Evolutionary conservation across 2,797 vertebrate species (phyloP).

Genomic region (Parotocinclus haroldoi): DNA sequence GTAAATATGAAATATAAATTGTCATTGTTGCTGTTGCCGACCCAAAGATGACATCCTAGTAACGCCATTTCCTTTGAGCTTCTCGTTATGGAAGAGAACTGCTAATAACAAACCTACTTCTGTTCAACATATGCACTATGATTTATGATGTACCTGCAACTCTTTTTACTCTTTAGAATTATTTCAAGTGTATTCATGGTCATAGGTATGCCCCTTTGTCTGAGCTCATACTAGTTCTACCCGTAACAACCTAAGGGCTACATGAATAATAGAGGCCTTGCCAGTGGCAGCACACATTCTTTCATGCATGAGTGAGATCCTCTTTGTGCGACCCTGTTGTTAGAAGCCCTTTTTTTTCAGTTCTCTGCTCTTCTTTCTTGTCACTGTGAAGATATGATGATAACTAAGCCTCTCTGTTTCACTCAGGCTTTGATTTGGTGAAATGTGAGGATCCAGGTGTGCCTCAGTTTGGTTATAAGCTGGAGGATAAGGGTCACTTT

Average conservation of each 20-base stretch:
- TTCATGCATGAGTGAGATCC: constrained; percentile 1
- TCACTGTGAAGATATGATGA: neutral
- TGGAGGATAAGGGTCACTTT: constrained; percentile 91
- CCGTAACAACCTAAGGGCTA: neutral
- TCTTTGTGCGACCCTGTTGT: constrained; percentile 15
- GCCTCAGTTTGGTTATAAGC: constrained; percentile 92
- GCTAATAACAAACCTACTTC: no score
- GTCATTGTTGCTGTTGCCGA: no score
- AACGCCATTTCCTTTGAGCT: neutral
- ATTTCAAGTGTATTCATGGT: neutral
- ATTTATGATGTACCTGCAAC: no score
- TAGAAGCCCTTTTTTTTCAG: constrained; percentile 8
- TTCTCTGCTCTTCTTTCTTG: neutral
- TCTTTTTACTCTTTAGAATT: no score
- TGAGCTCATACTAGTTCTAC: constrained; percentile 11
- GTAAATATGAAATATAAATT: no score
- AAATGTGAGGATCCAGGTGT: constrained; percentile 94
- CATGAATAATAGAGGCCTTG: constrained; percentile 25
- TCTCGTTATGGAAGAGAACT: no score
- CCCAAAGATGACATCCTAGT: no score
- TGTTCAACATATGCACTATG: no score
- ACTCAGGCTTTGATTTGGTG: constrained; percentile 91
- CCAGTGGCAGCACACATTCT: neutral
- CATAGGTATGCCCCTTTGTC: neutral
- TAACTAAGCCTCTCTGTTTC: neutral